A percentile compares a stretch with the other conserved stretches of the same genome.
phyloP scores from a whole-genome alignment of 2,113 vertebrate species.

The Carassius carassius region DNA sequence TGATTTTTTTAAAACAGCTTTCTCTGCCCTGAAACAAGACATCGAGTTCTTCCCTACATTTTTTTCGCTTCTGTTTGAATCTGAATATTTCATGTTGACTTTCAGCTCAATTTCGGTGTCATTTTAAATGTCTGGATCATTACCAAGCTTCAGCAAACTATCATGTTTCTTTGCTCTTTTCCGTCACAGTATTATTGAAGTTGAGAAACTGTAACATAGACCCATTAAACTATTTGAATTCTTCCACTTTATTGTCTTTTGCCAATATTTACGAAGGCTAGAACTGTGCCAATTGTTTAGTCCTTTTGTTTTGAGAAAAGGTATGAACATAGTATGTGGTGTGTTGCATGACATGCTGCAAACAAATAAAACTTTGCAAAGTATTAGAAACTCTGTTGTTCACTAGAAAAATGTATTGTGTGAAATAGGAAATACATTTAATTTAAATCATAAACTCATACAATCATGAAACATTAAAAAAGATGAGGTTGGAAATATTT shows the following conservation, averaged over 20 bases:
- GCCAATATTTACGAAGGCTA: not conserved
- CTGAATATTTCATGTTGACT: not conserved
- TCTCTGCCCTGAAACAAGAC: not conserved
- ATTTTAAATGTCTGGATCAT: constrained; percentile 54
- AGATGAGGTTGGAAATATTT: not conserved
- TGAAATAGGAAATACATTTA: not conserved
- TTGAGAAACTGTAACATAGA: constrained; percentile 62
- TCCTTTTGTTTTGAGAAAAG: constrained; percentile 15
- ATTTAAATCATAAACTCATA: not conserved
- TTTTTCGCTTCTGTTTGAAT: not conserved
- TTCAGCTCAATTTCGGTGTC: constrained; percentile 22
- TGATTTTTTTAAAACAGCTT: not conserved
- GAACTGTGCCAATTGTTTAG: constrained; percentile 28
- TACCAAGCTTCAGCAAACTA: constrained; percentile 50
- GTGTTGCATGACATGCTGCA: constrained; percentile 23
- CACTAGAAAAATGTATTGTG: not conserved
- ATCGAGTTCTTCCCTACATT: not conserved
- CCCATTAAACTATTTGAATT: constrained; percentile 68
- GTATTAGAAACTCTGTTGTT: constrained; percentile 11
- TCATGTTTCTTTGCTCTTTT: constrained; percentile 59
- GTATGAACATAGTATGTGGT: not conserved
- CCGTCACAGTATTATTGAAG: constrained; percentile 57
- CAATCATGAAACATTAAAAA: too few species aligned
- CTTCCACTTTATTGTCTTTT: constrained; percentile 40
- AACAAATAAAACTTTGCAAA: constrained; percentile 32